Percentiles rank a stretch among this genome's conserved stretches.
These are phyloP conservation scores for Agrotis segetum DNA, from an alignment of 2,888 invertebrate genomes.

Conservation along the genomic window DNA sequence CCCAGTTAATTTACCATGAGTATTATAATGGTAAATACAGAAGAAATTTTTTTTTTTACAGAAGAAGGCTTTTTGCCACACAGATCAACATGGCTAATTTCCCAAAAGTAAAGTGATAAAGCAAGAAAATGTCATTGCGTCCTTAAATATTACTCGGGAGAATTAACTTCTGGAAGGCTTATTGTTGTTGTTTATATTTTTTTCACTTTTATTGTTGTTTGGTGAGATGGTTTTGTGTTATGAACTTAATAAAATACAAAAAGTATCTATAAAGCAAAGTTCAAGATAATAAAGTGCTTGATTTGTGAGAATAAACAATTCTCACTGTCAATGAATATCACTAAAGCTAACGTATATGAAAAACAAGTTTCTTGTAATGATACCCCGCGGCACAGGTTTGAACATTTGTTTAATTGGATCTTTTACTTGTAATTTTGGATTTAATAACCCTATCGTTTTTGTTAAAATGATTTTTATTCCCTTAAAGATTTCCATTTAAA, in stretches of 20 bases:
- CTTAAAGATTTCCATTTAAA: not conserved
- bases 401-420: not conserved
- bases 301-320: not conserved
- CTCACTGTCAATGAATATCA: not conserved
- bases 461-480: not conserved
- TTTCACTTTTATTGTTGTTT: slow-evolving; percentile 44
- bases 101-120: slow-evolving; percentile 48
- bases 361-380: not conserved
- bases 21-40: slow-evolving; percentile 42
- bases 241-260: no score
- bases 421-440: not conserved
- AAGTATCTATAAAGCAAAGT: slow-evolving; percentile 22
- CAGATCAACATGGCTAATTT: slow-evolving; percentile 45
- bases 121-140: slow-evolving; percentile 30
- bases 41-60: no score
- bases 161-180: slow-evolving; percentile 35
- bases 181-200: slow-evolving; percentile 16
- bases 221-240: slow-evolving; percentile 9
- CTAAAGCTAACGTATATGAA: not conserved
- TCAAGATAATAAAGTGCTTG: not conserved
- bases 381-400: not conserved
- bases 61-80: slow-evolving; percentile 19
- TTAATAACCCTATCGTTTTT: not conserved
- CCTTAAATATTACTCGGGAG: slow-evolving; percentile 23
- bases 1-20: slow-evolving; percentile 36